Conservation (phyloP, 2,888 invertebrate species). For the Clanis bilineata region DNA sequence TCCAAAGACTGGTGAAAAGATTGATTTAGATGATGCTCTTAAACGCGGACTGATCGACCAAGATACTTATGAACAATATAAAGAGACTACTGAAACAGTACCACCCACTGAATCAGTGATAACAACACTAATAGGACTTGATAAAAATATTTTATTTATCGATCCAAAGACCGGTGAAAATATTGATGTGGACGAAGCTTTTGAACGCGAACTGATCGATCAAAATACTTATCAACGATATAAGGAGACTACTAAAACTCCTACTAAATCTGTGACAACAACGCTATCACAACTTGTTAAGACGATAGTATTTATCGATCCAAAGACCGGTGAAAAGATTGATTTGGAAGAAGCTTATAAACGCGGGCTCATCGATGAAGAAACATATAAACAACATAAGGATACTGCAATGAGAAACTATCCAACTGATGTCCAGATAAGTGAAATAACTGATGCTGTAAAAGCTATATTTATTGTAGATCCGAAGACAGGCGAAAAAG, state of each 20-base stretch:
- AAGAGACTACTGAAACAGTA: neutral
- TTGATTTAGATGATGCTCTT: conserved; percentile 77
- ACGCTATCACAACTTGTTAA: too few relatives aligned
- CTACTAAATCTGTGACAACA: too few relatives aligned
- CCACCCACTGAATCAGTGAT: neutral
- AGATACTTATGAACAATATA: conserved; percentile 4
- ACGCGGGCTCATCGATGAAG: neutral
- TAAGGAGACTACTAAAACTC: too few relatives aligned
- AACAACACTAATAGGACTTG: neutral
- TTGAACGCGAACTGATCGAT: too few relatives aligned
- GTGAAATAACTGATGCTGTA: neutral
- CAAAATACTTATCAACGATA: too few relatives aligned
- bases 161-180: too few relatives aligned
- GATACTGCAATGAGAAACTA: neutral
- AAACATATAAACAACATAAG: neutral
- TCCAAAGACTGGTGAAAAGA: conserved; percentile 3
- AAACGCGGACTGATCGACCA: conserved; percentile 51
- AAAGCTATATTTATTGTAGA: conserved; percentile 12
- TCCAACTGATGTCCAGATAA: neutral
- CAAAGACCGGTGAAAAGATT: conserved; percentile 88
- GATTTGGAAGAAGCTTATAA: conserved; percentile 81
- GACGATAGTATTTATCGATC: too few relatives aligned
- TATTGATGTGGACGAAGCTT: too few relatives aligned
- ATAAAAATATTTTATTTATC: too few relatives aligned
- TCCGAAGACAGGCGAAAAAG: conserved; percentile 7